Conservation (phyloP, 2,797 vertebrate genomes). For the Oryzias dopingdopingensis region DNA sequence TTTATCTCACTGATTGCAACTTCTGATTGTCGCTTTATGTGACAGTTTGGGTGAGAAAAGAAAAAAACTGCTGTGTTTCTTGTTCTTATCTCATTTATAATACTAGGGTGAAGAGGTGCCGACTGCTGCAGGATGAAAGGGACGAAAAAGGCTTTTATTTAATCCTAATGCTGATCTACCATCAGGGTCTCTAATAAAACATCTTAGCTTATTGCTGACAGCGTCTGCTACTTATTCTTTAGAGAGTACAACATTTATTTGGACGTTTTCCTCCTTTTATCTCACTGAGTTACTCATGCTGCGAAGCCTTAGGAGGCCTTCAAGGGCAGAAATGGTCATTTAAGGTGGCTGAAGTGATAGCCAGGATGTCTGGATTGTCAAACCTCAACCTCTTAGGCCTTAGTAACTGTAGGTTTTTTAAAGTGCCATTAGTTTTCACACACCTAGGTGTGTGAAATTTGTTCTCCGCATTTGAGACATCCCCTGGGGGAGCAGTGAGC, state of each 20-base stretch:
- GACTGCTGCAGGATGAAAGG: constrained; percentile 6
- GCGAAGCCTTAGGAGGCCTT: constrained; percentile 10
- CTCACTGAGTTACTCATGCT: constrained; percentile 5
- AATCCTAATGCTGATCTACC: not conserved
- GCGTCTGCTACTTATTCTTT: constrained; percentile 1
- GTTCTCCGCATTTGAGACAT: too few species aligned
- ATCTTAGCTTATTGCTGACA: constrained; percentile 3
- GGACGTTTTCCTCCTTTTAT: not conserved
- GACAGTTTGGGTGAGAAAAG: not conserved
- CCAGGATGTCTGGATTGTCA: constrained; percentile 2
- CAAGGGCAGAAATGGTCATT: constrained; percentile 15
- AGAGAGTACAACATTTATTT: not conserved
- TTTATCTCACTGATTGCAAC: not conserved
- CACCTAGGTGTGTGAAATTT: too few species aligned
- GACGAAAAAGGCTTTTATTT: constrained; percentile 4
- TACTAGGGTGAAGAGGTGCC: constrained; percentile 3
- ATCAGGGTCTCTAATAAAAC: constrained; percentile 6
- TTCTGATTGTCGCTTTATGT: not conserved
- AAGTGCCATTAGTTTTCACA: too few species aligned
- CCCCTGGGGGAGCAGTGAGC: too few species aligned
- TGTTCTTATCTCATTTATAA: constrained; percentile 5
- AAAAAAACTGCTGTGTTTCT: not conserved
- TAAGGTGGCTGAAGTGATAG: not conserved
- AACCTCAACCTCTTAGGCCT: too few species aligned
- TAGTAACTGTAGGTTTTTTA: too few species aligned